Evolutionary conservation across 2,888 invertebrate genomes (phyloP), one percentile per base, ranked within the genome.

Genomic region (Pollenia griseotomentosa): DNA sequence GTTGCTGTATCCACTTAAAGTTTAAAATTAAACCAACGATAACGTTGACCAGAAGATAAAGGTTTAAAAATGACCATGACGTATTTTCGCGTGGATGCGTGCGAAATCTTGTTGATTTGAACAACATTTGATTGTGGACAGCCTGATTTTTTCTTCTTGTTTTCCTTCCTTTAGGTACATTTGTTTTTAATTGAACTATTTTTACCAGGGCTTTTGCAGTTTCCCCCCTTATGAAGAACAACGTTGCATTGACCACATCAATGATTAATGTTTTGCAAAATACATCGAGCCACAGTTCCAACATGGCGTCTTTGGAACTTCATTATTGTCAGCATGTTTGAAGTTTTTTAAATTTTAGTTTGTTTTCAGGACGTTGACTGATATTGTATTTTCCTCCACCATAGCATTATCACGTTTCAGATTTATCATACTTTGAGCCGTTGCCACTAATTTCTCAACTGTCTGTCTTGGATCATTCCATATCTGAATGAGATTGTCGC

Each of bases 1-100:
- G 70, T 70, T 40, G 46, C 81, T 16, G 57, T 73, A 57, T 74
- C 70, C 2, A 79, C 40, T 46, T 79, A 59, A 16, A 79, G 14
- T 61, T 57, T 79, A 14, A 79, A 16, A 57, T 71, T n/a, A 57
- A 33, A 71, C 2, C 1, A 1, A 19, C 2, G 19, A 19, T 19
- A 19, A 71, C 44, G 2, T 66, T 46, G 44, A 19, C 9, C n/a
- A 16, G 44, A 66, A 23, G 46, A 44, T 12, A 48, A 55, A 40
- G 40, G 33, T 3, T 74, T 55, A 12, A 66, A 73, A 63, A 23
- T 66, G 12, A 55, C 74, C 2, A 44, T 74, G 55, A 66, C 57
- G 33, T 66, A 81, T 48, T 81, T 74, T 8, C 73, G 19, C 19
- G 73, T 71, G 19, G 65, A 55, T 42, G 61, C 65, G 11, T 63